Percentiles rank a stretch among this genome's conserved stretches.
Conservation (phyloP, 2,797 vertebrate genomes). For the Pseudochirops cupreus region DNA sequence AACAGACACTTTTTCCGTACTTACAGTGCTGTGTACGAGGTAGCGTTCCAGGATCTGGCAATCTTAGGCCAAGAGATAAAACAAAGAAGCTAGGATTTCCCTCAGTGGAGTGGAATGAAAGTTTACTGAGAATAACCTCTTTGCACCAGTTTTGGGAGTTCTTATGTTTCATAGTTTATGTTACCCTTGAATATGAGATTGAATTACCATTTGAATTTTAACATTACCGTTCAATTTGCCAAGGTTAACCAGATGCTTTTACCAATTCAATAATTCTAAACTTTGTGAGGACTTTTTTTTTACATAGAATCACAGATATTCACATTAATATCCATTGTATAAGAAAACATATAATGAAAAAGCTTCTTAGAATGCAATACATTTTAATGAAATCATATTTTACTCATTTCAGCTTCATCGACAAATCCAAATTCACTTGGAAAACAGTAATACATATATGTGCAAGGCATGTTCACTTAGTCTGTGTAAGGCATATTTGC, state of each 20-base stretch:
- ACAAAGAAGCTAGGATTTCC: neutral
- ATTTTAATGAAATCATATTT: neutral
- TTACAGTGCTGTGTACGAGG: neutral
- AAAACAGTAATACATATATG: neutral
- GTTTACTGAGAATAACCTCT: neutral
- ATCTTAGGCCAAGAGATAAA: neutral
- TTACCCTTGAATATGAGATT: neutral
- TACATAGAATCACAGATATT: neutral
- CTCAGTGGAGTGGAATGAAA: neutral
- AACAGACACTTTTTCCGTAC: neutral
- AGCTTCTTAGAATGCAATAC: neutral
- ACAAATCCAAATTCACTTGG: neutral
- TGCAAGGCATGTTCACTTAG: neutral
- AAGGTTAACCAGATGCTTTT: neutral
- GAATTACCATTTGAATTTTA: no score
- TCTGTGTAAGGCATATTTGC: neutral
- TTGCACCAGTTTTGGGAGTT: neutral
- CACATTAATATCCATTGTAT: neutral
- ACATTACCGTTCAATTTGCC: neutral
- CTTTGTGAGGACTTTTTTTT: neutral
- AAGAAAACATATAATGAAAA: neutral
- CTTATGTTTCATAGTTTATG: neutral
- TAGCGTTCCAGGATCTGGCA: neutral
- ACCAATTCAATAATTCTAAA: neutral
- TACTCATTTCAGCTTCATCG: neutral